phyloP scores from a whole-genome alignment of 2,888 invertebrate species.

The Polymixis lichenea region DNA sequence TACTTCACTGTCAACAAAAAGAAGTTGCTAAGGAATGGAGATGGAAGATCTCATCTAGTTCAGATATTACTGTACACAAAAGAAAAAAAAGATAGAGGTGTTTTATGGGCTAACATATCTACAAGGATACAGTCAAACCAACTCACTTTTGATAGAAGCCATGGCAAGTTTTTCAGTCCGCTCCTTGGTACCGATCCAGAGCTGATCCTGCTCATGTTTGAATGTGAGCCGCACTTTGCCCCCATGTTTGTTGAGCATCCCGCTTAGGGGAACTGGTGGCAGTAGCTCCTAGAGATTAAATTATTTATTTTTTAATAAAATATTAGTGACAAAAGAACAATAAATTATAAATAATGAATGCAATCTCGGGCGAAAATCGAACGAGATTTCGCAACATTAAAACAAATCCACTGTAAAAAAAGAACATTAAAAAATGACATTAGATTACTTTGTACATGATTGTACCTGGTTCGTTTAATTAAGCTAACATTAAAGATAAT shows the following conservation, averaged over 20 bases:
- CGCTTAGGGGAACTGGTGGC: conserved; percentile 95
- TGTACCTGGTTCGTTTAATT: background rate
- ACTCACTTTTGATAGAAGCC: conserved; percentile 96
- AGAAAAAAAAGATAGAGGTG: background rate
- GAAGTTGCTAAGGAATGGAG: background rate
- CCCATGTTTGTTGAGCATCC: conserved; percentile 97
- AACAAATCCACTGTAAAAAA: no score
- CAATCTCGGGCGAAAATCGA: no score
- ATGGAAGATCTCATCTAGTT: background rate
- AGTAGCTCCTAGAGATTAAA: conserved; percentile 92
- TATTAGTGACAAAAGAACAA: background rate
- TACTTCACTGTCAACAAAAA: background rate
- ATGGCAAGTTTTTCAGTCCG: conserved; percentile 97
- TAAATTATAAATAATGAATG: background rate
- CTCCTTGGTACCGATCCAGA: conserved; percentile 98
- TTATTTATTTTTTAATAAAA: background rate
- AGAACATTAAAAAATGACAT: background rate
- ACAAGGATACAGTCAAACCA: no score
- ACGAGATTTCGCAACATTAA: no score
- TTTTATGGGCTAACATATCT: background rate
- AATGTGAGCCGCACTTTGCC: conserved; percentile 97
- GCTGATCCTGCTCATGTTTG: conserved; percentile 96
- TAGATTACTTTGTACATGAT: no score
- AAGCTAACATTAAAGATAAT: background rate
- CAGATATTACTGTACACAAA: background rate